Percentiles rank a stretch among this genome's conserved stretches.
Evolutionary conservation across 2,888 invertebrate genomes (phyloP).

Genomic region (Anoplius nigerrimus): DNA sequence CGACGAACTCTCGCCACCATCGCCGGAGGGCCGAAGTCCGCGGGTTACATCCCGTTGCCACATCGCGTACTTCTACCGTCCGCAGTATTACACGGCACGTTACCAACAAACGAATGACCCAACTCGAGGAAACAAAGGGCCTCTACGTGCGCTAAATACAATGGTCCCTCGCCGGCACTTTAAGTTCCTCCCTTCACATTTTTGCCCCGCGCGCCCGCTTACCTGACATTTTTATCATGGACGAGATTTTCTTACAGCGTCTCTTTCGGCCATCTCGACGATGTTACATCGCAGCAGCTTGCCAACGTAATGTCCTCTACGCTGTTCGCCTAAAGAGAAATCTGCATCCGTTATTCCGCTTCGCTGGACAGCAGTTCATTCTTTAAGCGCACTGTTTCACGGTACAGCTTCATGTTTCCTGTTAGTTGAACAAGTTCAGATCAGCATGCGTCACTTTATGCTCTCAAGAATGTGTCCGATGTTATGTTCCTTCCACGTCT

Average conservation of each 20-base stretch:
- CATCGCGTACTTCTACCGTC: constrained; percentile 22
- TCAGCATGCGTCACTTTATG: no score
- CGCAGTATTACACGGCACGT: constrained; percentile 36
- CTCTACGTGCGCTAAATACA: constrained; percentile 50
- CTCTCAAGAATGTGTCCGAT: no score
- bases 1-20: no score
- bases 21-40: background rate
- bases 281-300: background rate
- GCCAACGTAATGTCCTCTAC: background rate
- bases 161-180: constrained; percentile 13
- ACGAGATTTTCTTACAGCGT: constrained; percentile 13
- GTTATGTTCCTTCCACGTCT: no score
- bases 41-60: constrained; percentile 20
- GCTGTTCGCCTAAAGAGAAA: no score
- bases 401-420: no score
- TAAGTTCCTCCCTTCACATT: constrained; percentile 10
- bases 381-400: no score
- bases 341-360: no score
- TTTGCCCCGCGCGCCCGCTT: background rate
- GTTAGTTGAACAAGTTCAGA: no score
- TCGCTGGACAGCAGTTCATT: no score
- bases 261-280: constrained; percentile 6
- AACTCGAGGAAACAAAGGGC: constrained; percentile 52
- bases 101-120: constrained; percentile 51
- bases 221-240: constrained; percentile 47